Base-by-base conservation (phyloP, 2,888 invertebrate genomes). In the Ormyrus thymus region DNA sequence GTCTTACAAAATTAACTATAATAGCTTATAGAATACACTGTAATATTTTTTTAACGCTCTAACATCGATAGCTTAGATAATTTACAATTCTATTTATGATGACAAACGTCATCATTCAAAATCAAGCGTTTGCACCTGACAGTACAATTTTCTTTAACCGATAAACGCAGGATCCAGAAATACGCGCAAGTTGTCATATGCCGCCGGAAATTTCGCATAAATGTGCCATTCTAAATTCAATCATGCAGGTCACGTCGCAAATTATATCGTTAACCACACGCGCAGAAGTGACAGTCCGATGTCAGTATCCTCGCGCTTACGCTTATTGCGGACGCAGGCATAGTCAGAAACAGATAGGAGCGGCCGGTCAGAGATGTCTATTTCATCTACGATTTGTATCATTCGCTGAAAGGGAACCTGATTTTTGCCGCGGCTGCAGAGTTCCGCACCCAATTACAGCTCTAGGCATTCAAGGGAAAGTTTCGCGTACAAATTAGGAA, bases 211-310 rank as follows among this genome's bases (percentile, higher is more conserved):
- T 73, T 64, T 56, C 8, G 64, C 13, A 55, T 29, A 55, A 62
- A 64, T 15, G 15, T 64, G 55, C 51, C 46, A 74, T 74, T 74
- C 50, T 65, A 68, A 51, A 61, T 75, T 75, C 46, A 15, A 68
- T 68, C 53, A 68, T 46, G 6, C 50, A 45, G 10, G 15, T 45
- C 2, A 59, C 7, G 11, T 15, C 13, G 65, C 56, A 58, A 58
- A 76, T 71, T 64, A 65, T 71, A 76, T 62, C 43, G 75, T 59
- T 15, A 59, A 75, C 59, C 68, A 61, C 58, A 68, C 45, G 29
- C 10, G 9, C 10, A 66, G 66, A 75, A 75, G n/a, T 65, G 64
- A 64, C 73, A 65, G 48, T 64, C 59, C 66, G n/a, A 48, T 10
- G 55, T 45, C 66, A 7, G 43, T 10, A 48, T 45, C 11, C 13